Evolutionary conservation across 2,797 vertebrate genomes (phyloP), one percentile per base, ranked within the genome.

Genomic region (Chaenodraco wilsoni): DNA sequence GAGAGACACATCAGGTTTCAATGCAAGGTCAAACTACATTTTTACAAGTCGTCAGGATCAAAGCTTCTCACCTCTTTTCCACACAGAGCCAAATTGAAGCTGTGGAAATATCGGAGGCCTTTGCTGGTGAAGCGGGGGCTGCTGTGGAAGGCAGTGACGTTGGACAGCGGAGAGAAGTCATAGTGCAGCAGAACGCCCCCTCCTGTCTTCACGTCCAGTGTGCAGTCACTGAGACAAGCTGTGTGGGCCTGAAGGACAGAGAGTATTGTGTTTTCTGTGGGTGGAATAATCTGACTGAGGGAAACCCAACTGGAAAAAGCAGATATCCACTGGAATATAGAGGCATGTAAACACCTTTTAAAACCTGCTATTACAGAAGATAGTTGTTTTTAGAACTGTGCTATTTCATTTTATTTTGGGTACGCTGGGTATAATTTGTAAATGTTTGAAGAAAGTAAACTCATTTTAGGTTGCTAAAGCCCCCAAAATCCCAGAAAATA

Each of bases 41-140:
- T 55, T 7, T 37, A 55, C 37, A 37, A 4, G 4, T 2, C 33
- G 40, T 19, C 3, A 10, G 4, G 13, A 63, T 13, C 5, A 3
- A 19, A 33, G 48, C 14, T 14, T 48, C 77, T 92, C 91, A 98
- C 98, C 95, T 98, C 91, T 73, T 93, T 91, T 45, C 98, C 97
- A 51, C 98, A 99, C 71, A 98, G 94, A 61, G 90, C 95, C 69
- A 99, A 58, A 77, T 85, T 96, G 86, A 98, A 98, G 75, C 85
- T 92, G 44, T 97, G 96, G 83, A 95, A 96, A 82, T 97, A 99
- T 73, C 91, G 94, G 78, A 97, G 93, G 63, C 98, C 98, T 91
- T 95, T 97, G 80, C 78, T 93, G 72, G 98, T 98, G 93, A 99
- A 99, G 72, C 96, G 95, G 3, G 96, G 93, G n/a, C 89, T 87